These are phyloP conservation scores for Drosophila fulvimacula DNA, from an alignment of 2,888 invertebrate species.

Conservation along the genomic window DNA sequence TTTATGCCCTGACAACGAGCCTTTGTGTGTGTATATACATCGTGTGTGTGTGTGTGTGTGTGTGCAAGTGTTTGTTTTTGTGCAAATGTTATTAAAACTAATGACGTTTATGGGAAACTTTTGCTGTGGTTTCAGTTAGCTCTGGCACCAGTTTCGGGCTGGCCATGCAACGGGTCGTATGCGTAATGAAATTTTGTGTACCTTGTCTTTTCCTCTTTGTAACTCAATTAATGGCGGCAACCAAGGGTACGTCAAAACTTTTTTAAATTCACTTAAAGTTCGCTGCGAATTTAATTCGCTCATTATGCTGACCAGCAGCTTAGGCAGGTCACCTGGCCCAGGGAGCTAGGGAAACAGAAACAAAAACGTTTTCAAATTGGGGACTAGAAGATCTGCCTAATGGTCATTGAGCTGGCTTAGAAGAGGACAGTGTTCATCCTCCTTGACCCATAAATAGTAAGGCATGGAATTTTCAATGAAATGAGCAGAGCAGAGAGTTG, in stretches of 20 bases:
- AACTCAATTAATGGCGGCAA: constrained; percentile 64
- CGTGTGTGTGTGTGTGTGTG: constrained; percentile 20
- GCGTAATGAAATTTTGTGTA: constrained; percentile 65
- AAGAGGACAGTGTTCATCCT: constrained; percentile 31
- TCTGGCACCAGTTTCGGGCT: background rate
- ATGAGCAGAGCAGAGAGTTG: constrained; percentile 4
- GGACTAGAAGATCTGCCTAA: constrained; percentile 46
- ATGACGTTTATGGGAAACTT: constrained; percentile 66
- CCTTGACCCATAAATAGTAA: constrained; percentile 54
- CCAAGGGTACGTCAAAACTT: constrained; percentile 27
- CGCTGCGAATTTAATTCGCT: constrained; percentile 26
- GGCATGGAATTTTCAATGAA: constrained; percentile 45
- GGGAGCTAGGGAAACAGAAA: constrained; percentile 3
- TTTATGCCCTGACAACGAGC: constrained; percentile 30
- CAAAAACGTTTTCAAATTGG: constrained; percentile 46
- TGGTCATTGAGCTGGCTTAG: constrained; percentile 59
- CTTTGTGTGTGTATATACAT: constrained; percentile 2
- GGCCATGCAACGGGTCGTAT: constrained; percentile 63
- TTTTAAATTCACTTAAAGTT: constrained; percentile 65
- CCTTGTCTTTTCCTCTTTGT: constrained; percentile 39
- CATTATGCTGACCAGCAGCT: constrained; percentile 54
- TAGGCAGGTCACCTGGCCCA: constrained; percentile 40
- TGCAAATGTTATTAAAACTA: constrained; percentile 75
- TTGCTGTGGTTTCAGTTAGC: constrained; percentile 31
- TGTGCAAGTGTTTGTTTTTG: constrained; percentile 29